These are phyloP conservation scores for Herpetotheres cachinnans DNA, from an alignment of 2,113 vertebrate species.

Conservation along the genomic window DNA sequence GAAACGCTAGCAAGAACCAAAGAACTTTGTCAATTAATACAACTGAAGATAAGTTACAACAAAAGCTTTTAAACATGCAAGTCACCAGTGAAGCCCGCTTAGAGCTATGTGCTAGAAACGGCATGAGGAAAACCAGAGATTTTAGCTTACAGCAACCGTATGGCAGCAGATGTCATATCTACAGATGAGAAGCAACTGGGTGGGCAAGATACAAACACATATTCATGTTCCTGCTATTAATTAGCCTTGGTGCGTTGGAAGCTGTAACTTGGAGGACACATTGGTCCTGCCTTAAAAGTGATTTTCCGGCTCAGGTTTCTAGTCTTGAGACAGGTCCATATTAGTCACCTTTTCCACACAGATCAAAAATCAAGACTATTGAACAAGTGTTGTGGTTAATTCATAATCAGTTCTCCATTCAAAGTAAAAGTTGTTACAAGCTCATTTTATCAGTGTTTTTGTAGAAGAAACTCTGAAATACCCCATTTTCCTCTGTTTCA, in stretches of 20 bases:
- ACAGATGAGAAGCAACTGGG: not conserved
- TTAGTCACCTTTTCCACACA: not conserved
- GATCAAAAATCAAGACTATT: not conserved
- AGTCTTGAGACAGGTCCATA: not conserved
- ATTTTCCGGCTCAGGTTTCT: not conserved
- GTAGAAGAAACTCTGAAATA: not conserved
- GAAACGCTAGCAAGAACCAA: not conserved
- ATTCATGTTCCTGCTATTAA: not conserved
- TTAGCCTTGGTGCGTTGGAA: not conserved
- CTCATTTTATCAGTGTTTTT: not conserved
- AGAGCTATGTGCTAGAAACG: not conserved
- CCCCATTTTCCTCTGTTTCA: not conserved
- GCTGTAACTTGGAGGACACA: not conserved
- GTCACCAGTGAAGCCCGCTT: not conserved
- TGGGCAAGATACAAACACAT: not conserved
- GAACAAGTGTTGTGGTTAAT: not conserved
- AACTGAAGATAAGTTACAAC: not conserved
- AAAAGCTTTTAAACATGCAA: not conserved
- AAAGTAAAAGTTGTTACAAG: not conserved
- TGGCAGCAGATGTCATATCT: not conserved
- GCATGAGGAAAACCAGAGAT: not conserved
- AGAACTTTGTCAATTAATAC: not conserved
- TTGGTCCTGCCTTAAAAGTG: not conserved
- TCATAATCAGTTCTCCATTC: not conserved
- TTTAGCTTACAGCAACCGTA: not conserved